Conservation (phyloP, 1,140 invertebrate genomes). For the Drosophila orena region DNA sequence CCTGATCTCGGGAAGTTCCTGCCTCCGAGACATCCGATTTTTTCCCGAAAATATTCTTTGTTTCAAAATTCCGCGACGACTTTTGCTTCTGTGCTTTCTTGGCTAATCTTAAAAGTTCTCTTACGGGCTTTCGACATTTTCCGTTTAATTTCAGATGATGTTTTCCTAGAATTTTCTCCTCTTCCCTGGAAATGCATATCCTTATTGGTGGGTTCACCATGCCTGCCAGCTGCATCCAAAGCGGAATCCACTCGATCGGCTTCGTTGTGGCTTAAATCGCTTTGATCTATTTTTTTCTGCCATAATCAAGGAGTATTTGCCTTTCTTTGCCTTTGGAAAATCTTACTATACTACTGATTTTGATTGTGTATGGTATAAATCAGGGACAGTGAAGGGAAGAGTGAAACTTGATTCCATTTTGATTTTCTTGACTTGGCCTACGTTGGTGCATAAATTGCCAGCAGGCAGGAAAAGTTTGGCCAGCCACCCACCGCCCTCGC, state of each 20-base stretch:
- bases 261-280: conserved; percentile 4
- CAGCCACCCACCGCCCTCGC: conserved; percentile 25
- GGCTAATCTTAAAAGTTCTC: background rate
- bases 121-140: too few species aligned
- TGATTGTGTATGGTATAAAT: conserved; percentile 40
- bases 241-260: conserved; percentile 8
- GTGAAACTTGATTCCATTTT: conserved; percentile 33
- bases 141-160: too few species aligned
- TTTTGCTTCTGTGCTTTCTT: background rate
- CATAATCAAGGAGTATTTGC: conserved; percentile 22
- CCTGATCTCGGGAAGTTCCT: too few species aligned
- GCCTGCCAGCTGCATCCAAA: conserved; percentile 10
- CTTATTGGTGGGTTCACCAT: background rate
- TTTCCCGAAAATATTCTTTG: too few species aligned
- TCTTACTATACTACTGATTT: conserved; percentile 14
- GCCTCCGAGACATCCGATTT: background rate
- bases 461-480: conserved; percentile 55
- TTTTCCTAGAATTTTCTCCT: background rate
- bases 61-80: background rate
- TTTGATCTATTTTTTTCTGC: background rate
- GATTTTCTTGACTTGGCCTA: conserved; percentile 41
- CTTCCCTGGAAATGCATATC: too few species aligned
- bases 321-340: background rate
- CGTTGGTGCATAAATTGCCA: conserved; percentile 64
- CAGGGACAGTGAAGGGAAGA: conserved; percentile 14